These are phyloP conservation scores for Phrixothrix hirtus DNA, from an alignment of 2,888 invertebrate genomes.

Conservation along the genomic window DNA sequence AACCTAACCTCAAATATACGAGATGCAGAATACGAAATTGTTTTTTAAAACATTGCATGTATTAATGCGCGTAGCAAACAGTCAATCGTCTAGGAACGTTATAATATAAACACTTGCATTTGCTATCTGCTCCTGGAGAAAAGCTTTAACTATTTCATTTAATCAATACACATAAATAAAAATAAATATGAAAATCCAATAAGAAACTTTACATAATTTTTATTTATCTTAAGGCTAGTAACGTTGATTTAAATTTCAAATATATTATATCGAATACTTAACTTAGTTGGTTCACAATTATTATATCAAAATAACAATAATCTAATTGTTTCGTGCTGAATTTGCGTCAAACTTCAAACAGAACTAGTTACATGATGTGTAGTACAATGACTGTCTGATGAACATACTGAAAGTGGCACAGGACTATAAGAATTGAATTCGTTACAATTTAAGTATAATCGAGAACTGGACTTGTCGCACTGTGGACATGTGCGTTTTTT, in stretches of 20 bases:
- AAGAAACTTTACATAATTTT: slow-evolving; percentile 12
- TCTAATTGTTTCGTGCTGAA: slow-evolving; percentile 6
- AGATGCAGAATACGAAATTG: too few species aligned
- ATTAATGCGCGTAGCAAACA: too few species aligned
- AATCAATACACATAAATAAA: too few species aligned
- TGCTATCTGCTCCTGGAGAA: too few species aligned
- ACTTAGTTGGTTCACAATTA: slow-evolving; percentile 27
- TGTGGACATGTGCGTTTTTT: slow-evolving; percentile 71
- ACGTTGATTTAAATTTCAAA: slow-evolving; percentile 12
- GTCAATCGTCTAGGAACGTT: too few species aligned
- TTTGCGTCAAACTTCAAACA: slow-evolving; percentile 48
- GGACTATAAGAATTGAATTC: slow-evolving; percentile 58
- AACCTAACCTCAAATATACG: too few species aligned
- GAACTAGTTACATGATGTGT: slow-evolving; percentile 62
- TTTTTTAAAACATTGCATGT: too few species aligned
- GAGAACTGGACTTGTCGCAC: slow-evolving; percentile 70
- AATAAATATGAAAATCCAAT: not conserved
- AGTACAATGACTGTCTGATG: slow-evolving; percentile 54
- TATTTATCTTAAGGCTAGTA: slow-evolving; percentile 15
- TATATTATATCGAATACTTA: slow-evolving; percentile 18
- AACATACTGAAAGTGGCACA: slow-evolving; percentile 52
- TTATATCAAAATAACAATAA: slow-evolving; percentile 17
- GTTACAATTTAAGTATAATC: slow-evolving; percentile 62
- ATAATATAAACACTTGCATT: too few species aligned
- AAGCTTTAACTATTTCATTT: too few species aligned